Percentiles rank a stretch among this genome's conserved stretches.
These are phyloP conservation scores for Himantopus leucocephalus DNA, from an alignment of 2,113 vertebrate species.

Conservation along the genomic window DNA sequence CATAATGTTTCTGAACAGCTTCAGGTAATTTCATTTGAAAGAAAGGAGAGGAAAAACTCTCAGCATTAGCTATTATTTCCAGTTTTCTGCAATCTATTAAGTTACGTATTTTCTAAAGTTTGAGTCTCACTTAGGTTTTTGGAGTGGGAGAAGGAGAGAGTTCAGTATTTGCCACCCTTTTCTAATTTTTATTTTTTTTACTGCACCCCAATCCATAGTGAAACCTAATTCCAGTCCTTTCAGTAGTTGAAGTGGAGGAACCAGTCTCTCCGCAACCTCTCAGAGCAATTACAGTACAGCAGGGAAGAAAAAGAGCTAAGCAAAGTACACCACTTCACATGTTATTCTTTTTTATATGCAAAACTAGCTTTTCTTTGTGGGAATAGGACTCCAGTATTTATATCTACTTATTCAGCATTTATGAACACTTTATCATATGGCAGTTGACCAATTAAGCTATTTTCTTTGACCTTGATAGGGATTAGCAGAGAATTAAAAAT, in stretches of 20 bases:
- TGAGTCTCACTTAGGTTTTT: background rate
- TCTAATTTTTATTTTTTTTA: background rate
- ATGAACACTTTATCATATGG: background rate
- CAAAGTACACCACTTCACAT: background rate
- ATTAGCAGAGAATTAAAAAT: background rate
- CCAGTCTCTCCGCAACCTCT: background rate
- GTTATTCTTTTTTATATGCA: background rate
- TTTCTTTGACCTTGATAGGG: background rate
- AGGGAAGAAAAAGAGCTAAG: background rate
- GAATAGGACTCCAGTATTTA: background rate
- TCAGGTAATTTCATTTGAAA: conserved; percentile 77
- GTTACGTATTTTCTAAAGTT: background rate
- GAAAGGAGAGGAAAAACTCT: background rate
- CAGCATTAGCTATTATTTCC: background rate
- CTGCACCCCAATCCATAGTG: background rate
- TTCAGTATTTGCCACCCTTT: background rate
- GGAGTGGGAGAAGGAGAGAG: background rate
- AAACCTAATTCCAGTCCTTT: background rate
- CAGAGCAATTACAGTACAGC: background rate
- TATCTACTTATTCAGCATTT: background rate
- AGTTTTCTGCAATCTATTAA: background rate
- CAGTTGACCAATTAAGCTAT: background rate
- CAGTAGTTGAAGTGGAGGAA: background rate
- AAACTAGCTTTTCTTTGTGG: background rate
- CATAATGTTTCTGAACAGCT: conserved; percentile 69